Percentiles rank a stretch among this genome's conserved stretches.
These are phyloP conservation scores for Eurosta solidaginis DNA, from an alignment of 1,140 invertebrate species.

Conservation along the genomic window DNA sequence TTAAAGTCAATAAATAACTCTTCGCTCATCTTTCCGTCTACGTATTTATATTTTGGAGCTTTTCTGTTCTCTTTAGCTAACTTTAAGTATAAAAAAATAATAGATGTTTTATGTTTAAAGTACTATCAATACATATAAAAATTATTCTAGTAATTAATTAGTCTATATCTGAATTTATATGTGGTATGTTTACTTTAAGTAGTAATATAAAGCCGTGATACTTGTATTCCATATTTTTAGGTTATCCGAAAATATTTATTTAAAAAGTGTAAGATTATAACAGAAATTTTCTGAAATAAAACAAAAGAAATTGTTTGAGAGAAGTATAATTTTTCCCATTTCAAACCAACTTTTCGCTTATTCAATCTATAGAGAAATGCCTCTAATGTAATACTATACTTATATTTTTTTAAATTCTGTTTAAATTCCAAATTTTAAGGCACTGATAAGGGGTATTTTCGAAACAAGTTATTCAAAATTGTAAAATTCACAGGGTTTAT, in stretches of 20 bases:
- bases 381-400: no score
- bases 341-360: no score
- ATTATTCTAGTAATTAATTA: not conserved
- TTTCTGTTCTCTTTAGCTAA: slow-evolving; percentile 3
- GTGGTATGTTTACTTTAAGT: not conserved
- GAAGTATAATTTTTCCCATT: no score
- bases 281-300: not conserved
- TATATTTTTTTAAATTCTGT: no score
- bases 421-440: no score
- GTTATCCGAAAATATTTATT: not conserved
- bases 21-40: not conserved
- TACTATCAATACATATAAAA: not conserved
- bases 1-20: not conserved
- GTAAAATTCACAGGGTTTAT: no score
- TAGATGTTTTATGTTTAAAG: not conserved
- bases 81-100: not conserved
- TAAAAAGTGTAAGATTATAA: not conserved
- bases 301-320: no score
- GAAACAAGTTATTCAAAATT: no score
- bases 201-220: not conserved
- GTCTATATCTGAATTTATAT: not conserved
- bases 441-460: no score
- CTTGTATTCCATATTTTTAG: not conserved
- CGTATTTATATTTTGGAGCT: not conserved
- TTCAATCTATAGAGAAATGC: no score